Evolutionary conservation across 1,140 invertebrate genomes (phyloP).

Genomic region (Drosophila sturtevanti): DNA sequence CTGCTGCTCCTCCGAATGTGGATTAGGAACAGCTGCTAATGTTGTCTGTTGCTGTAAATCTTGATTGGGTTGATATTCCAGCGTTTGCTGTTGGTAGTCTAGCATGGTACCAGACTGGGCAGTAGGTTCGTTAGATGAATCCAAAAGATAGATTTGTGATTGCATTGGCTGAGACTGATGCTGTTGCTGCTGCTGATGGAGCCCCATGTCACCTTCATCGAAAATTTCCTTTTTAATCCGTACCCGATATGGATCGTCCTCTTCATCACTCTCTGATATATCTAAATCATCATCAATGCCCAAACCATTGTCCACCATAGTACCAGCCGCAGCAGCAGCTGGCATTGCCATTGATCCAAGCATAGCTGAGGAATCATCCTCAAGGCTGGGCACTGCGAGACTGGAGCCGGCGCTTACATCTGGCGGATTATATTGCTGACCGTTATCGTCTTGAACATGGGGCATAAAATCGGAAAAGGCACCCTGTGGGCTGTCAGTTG

Average conservation of each 20-base stretch:
- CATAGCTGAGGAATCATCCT: slow-evolving; percentile 36
- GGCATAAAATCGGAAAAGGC: slow-evolving; percentile 65
- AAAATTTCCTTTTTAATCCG: slow-evolving; percentile 70
- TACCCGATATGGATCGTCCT: slow-evolving; percentile 76
- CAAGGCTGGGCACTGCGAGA: slow-evolving; percentile 18
- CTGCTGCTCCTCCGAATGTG: slow-evolving; percentile 42
- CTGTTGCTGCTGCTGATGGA: slow-evolving; percentile 20
- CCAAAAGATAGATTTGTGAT: slow-evolving; percentile 18
- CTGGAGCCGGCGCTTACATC: slow-evolving; percentile 59
- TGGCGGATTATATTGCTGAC: slow-evolving; percentile 39
- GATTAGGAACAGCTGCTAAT: background rate
- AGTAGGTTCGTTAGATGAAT: slow-evolving; percentile 8
- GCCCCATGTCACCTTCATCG: slow-evolving; percentile 45
- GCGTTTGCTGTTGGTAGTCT: slow-evolving; percentile 39
- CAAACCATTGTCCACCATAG: slow-evolving; percentile 55
- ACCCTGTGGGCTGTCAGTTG: slow-evolving; percentile 27
- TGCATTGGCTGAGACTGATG: slow-evolving; percentile 5
- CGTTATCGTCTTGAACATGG: slow-evolving; percentile 57
- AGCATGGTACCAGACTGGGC: background rate
- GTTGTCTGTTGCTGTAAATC: slow-evolving; percentile 35
- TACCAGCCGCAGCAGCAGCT: background rate
- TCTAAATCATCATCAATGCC: slow-evolving; percentile 89
- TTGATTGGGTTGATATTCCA: slow-evolving; percentile 42
- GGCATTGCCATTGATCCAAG: slow-evolving; percentile 53
- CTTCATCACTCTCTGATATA: slow-evolving; percentile 92